Percentiles rank a stretch among this genome's conserved stretches.
Evolutionary conservation across 2,888 invertebrate genomes (phyloP).

Genomic region (Tetanocera ferruginea): DNA sequence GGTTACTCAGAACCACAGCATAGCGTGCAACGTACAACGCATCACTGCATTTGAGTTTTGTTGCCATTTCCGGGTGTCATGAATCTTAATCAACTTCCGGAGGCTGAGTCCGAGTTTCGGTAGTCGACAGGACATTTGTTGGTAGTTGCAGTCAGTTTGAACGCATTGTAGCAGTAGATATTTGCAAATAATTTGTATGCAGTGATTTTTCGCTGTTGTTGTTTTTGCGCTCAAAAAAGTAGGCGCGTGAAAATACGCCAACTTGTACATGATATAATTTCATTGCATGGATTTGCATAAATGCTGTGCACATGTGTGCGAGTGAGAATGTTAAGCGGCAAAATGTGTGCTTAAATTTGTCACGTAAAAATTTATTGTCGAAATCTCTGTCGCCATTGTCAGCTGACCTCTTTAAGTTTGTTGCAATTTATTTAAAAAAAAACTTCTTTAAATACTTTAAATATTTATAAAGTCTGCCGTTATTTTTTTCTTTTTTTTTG

Average conservation of each 20-base stretch:
- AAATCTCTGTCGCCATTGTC: neutral
- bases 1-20: no score
- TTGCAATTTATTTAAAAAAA: no score
- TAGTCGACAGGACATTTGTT: neutral
- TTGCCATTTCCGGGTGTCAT: conserved; percentile 59
- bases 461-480: no score
- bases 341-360: neutral
- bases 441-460: no score
- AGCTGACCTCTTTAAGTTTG: no score
- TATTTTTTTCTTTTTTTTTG: no score
- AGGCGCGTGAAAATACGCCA: no score
- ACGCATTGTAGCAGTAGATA: neutral
- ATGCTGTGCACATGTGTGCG: neutral
- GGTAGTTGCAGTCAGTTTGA: neutral
- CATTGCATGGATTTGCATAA: no score
- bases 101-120: neutral
- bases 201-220: neutral
- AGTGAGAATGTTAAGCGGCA: neutral
- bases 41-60: conserved; percentile 53
- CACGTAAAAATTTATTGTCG: neutral
- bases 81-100: conserved; percentile 63
- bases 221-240: neutral
- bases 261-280: no score
- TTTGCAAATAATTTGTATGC: conserved; percentile 2
- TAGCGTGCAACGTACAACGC: conserved; percentile 31